Evolutionary conservation across 23 tunicate genomes (phyloP), one percentile per base, ranked within the genome.

Genomic region (Styela plicata): DNA sequence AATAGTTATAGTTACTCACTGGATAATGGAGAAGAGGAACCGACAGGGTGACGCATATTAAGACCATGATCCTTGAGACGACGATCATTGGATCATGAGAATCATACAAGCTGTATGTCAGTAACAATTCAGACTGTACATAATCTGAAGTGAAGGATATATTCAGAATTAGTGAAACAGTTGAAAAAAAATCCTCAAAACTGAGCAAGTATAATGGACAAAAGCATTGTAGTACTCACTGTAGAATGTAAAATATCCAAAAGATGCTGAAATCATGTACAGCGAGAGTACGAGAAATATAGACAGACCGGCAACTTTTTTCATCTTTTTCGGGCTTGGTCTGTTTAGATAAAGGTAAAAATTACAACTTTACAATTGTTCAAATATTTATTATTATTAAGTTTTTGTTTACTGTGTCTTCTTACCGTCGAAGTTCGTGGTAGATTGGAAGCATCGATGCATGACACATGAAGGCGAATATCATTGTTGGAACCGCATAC

Each of bases 361-460:
- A 67, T 25, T 16, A 29, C 22, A 67, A 18, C 19, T 18, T 1
- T 1, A 67, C 22, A 24, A 67, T 18, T 25, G 22, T 24, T 29
- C 0, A 29, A 18, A 22, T 67, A 25, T 19, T 0, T 0, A 18
- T 18, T 0, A 13, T 63, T 64, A 22, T 80, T 80, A 17, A 64
- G 13, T 35, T 64, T 0, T 26, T 16, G 10, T 80, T 31, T 5
- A 70, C n/a, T 34, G 66, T 76, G 29, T 1, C n/a, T 21, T 18
- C 79, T 87, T 44, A 92, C 97, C 85, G 79, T 80, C 97, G 71
- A 67, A 92, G 74, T 74, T 92, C 97, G 34, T 86, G 69, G 74
- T 92, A 92, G 24, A 92, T 92, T 3, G 97, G 97, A 37, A 92
- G 89, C 97, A 92, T 92, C 19, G 97, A 92, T 2, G 97, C 97